Conservation (phyloP, 2,113 vertebrate genomes). For the Barbus barbus region DNA sequence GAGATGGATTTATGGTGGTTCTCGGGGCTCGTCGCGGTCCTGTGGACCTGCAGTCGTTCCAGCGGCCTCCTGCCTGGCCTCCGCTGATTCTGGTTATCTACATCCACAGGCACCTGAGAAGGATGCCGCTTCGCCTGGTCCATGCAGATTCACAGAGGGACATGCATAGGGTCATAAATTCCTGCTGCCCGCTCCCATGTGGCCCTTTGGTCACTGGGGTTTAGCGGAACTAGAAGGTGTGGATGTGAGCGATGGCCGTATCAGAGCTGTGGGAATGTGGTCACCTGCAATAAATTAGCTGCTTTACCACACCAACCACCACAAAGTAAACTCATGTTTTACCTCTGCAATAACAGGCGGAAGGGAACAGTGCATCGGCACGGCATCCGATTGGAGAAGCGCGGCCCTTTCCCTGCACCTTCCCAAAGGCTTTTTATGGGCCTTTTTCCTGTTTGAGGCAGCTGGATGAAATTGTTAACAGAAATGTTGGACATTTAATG, state of each 20-base stretch:
- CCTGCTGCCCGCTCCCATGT: conserved; percentile 9
- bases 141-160: conserved; percentile 35
- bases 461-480: too few species aligned
- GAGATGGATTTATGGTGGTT: conserved; percentile 45
- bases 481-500: too few species aligned
- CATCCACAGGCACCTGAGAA: conserved; percentile 56
- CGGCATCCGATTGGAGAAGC: background rate
- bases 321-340: background rate
- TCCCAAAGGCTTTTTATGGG: background rate
- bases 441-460: too few species aligned
- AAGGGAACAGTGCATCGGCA: background rate
- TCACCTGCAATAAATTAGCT: background rate
- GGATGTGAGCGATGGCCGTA: background rate
- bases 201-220: background rate
- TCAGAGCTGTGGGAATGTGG: conserved; percentile 11
- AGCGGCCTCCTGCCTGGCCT: conserved; percentile 16
- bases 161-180: conserved; percentile 46
- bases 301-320: background rate
- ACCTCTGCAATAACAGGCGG: background rate
- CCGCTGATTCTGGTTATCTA: conserved; percentile 59
- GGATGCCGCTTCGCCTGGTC: conserved; percentile 49
- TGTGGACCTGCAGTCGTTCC: background rate
- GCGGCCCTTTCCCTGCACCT: background rate
- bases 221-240: conserved; percentile 17
- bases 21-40: background rate